Percentiles rank a stretch among this genome's conserved stretches.
phyloP scores from a whole-genome alignment of 2,113 vertebrate species.

The Salvelinus sp. region DNA sequence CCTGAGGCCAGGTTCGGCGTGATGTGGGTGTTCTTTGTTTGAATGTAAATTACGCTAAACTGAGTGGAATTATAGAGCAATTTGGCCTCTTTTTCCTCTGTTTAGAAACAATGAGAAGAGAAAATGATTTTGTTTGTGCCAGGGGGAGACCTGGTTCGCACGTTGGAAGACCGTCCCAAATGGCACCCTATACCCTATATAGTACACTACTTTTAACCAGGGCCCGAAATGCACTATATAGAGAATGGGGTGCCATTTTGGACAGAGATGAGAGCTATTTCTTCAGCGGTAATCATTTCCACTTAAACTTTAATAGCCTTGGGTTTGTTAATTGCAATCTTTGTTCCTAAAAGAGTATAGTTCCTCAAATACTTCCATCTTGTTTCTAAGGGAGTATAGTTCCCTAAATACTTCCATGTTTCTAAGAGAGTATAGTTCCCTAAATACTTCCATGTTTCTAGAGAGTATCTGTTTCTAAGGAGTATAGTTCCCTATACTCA shows the following conservation, averaged over 20 bases:
- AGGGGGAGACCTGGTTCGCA: constrained; percentile 10
- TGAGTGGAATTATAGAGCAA: constrained; percentile 44
- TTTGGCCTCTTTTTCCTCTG: constrained; percentile 27
- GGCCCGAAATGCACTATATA: too few relatives aligned
- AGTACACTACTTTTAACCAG: too few relatives aligned
- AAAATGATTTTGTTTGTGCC: constrained; percentile 36
- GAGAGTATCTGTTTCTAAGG: too few relatives aligned
- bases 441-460: too few relatives aligned
- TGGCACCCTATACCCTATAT: too few relatives aligned
- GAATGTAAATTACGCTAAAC: constrained; percentile 41
- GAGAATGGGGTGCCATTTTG: too few relatives aligned
- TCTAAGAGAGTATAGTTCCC: too few relatives aligned
- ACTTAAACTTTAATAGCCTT: constrained; percentile 37
- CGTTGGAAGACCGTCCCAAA: constrained; percentile 9
- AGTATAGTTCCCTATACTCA: too few relatives aligned
- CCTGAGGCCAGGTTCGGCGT: constrained; percentile 24
- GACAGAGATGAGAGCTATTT: constrained; percentile 1
- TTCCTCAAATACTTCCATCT: too few relatives aligned
- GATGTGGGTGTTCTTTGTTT: constrained; percentile 36
- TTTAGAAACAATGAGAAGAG: constrained; percentile 28
- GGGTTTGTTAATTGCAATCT: constrained; percentile 38
- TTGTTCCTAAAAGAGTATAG: neutral
- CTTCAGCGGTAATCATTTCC: constrained; percentile 47
- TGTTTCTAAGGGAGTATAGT: too few relatives aligned
- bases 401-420: too few relatives aligned